Percentiles rank a stretch among this genome's conserved stretches.
These are phyloP conservation scores for Sarcophaga bullata DNA, from an alignment of 1,140 invertebrate genomes.

Conservation along the genomic window DNA sequence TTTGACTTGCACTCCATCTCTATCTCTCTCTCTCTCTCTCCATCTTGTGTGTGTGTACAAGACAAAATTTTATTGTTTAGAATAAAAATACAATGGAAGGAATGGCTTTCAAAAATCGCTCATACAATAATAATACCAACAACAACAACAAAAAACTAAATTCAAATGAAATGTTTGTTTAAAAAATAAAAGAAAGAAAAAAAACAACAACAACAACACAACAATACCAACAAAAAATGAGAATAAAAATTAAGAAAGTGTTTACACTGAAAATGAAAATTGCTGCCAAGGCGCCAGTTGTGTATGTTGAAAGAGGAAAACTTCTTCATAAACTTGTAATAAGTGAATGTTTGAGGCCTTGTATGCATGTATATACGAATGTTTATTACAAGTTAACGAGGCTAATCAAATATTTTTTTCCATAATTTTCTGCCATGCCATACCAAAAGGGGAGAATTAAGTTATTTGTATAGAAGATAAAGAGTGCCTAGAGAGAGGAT, in stretches of 20 bases:
- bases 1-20: too few relatives aligned
- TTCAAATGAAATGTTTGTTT: too few relatives aligned
- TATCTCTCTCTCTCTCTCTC: too few relatives aligned
- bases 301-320: neutral
- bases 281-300: conserved; percentile 11
- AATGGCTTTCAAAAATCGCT: too few relatives aligned
- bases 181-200: too few relatives aligned
- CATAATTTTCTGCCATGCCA: conserved; percentile 10
- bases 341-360: too few relatives aligned
- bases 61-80: too few relatives aligned
- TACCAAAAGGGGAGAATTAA: neutral
- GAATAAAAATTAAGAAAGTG: neutral
- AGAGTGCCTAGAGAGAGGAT: neutral
- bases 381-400: neutral
- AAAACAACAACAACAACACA: neutral
- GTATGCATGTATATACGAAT: neutral
- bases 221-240: neutral
- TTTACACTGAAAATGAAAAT: neutral
- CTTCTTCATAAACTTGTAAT: neutral
- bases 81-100: too few relatives aligned
- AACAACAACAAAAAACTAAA: too few relatives aligned
- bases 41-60: too few relatives aligned
- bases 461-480: neutral
- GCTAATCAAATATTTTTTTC: conserved; percentile 36
- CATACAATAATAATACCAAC: too few relatives aligned